Conservation (phyloP, 1,140 invertebrate genomes). For the Oryzaephilus surinamensis region DNA sequence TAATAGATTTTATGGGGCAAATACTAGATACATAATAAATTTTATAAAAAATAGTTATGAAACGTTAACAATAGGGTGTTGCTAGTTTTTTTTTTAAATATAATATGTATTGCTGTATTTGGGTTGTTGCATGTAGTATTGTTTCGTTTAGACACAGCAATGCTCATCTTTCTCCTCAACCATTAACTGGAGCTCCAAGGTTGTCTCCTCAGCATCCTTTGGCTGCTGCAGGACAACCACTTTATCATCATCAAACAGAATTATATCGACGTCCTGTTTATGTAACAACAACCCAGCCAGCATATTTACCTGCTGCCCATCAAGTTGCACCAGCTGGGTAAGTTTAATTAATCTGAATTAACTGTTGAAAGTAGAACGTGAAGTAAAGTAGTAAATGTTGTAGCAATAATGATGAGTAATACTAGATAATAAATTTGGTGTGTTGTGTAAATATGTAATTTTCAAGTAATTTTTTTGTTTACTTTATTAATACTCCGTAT, state of each 20-base stretch:
- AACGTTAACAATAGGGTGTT: too few species aligned
- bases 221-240: constrained; percentile 40
- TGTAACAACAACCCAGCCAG: constrained; percentile 46
- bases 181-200: constrained; percentile 34
- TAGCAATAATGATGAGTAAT: too few species aligned
- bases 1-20: too few species aligned
- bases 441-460: too few species aligned
- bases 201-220: constrained; percentile 40
- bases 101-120: too few species aligned
- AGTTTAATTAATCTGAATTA: constrained; percentile 15
- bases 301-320: constrained; percentile 42
- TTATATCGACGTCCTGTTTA: constrained; percentile 51
- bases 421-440: too few species aligned
- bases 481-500: too few species aligned
- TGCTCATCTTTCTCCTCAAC: constrained; percentile 41
- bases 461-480: too few species aligned
- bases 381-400: not conserved
- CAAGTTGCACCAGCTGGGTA: constrained; percentile 41
- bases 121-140: constrained; percentile 25
- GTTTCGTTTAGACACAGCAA: constrained; percentile 29
- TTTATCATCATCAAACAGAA: constrained; percentile 44
- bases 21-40: too few species aligned
- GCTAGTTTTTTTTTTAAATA: too few species aligned
- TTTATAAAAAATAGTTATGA: too few species aligned
- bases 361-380: not conserved